phyloP scores from a whole-genome alignment of 2,113 vertebrate genomes.

The Psittacula cyanocephala region DNA sequence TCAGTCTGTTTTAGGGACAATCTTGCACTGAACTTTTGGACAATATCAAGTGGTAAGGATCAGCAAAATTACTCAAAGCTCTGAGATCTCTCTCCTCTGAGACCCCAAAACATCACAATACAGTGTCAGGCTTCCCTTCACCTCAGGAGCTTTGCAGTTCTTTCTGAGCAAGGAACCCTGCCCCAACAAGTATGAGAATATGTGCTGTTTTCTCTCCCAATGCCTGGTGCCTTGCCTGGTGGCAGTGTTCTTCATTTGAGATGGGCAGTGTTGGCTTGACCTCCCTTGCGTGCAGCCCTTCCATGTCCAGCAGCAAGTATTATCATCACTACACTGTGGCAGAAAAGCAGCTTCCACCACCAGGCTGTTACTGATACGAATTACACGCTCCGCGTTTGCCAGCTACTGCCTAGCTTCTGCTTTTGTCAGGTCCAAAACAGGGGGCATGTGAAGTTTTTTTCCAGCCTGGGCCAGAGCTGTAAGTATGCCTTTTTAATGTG shows the following conservation, averaged over 20 bases:
- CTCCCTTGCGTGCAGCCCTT: neutral
- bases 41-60: neutral
- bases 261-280: neutral
- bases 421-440: neutral
- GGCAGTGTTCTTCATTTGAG: accelerated
- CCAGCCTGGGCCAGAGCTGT: neutral
- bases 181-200: neutral
- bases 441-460: neutral
- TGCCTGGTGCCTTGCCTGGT: neutral
- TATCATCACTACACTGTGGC: neutral
- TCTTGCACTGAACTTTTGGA: neutral
- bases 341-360: neutral
- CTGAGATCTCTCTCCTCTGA: neutral
- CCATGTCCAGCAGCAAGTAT: neutral
- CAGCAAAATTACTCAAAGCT: neutral
- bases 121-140: neutral
- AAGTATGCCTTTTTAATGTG: neutral
- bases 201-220: neutral
- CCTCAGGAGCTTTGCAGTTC: neutral
- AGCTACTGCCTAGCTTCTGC: neutral
- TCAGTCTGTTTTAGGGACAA: neutral
- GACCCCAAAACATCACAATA: neutral
- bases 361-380: neutral
- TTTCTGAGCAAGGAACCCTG: neutral
- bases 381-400: neutral